Evolutionary conservation across 2,113 vertebrate genomes (phyloP).

Genomic region (Eclectus roratus): DNA sequence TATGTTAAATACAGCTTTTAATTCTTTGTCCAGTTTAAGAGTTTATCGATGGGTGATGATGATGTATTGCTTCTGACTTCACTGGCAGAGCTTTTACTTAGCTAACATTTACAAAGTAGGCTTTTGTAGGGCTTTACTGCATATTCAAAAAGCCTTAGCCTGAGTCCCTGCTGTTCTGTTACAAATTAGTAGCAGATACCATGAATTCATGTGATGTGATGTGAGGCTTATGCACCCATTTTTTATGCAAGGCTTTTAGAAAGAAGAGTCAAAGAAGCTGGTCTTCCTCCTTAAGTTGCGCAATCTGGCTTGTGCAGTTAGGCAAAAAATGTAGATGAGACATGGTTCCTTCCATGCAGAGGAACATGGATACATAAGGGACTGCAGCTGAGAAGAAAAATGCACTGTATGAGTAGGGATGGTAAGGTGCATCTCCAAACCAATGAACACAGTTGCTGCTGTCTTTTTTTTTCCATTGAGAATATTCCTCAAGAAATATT

Average conservation of each 20-base stretch:
- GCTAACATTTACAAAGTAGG: constrained; percentile 23
- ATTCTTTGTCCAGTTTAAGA: not conserved
- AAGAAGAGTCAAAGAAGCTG: not conserved
- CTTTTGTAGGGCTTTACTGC: not conserved
- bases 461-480: not conserved
- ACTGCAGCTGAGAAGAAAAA: not conserved
- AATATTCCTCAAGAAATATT: not conserved
- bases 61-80: constrained; percentile 43
- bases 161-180: not conserved
- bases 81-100: constrained; percentile 36
- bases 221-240: not conserved
- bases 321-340: not conserved
- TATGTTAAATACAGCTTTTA: constrained; percentile 31
- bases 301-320: not conserved
- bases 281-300: not conserved
- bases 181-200: not conserved
- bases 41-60: not conserved
- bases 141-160: not conserved
- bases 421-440: not conserved
- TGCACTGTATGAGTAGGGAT: not conserved
- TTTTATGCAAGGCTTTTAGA: not conserved
- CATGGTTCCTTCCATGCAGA: not conserved
- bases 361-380: not conserved
- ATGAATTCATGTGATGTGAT: not conserved
- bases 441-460: not conserved